Evolutionary conservation across 2,888 invertebrate genomes (phyloP), one percentile per base, ranked within the genome.

Genomic region (Drosophila rubida): DNA sequence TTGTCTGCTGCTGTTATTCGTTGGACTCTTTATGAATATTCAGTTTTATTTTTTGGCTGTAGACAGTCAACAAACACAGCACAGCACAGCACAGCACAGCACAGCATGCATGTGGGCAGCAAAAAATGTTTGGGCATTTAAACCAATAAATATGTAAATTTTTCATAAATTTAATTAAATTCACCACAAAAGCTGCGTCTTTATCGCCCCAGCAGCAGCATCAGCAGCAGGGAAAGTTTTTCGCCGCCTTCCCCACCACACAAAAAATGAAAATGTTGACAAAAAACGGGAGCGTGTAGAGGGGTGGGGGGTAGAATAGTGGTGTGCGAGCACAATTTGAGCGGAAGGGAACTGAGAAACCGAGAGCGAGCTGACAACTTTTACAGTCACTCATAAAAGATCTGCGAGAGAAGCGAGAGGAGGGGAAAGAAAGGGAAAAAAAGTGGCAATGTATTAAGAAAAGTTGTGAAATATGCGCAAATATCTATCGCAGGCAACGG

Each of bases 81-180:
- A 78, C 69, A 58, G 63, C 75, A 78, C 69, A n/a, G 51, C 73
- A 14, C 39, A 59, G 61, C 75, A 78, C 69, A 58, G 63, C 75
- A 78, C 69, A n/a, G 51, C 73, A 69, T 70, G 68, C 64, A 75
- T 72, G 62, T 63, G 64, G 57, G 60, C 58, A 46, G 57, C 59
- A 69, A 59, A 69, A 65, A 45, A 65, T 69, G 60, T 70, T 82
- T 87, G 88, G 72, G 80, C 75, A 80, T 87, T 87, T 84, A 78
- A 88, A 76, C 89, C 87, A 87, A 87, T 87, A 88, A 87, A 87
- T 88, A 87, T 87, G 87, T 86, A 89, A 87, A 87, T 83, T 89
- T 87, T 82, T 89, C 75, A 83, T 76, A 86, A 88, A 87, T 86
- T 89, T 87, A 89, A 87, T 89, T 87, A 86, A 83, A 83, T 89